Conservation (phyloP, 2,113 vertebrate species). For the Monopterus albus region DNA sequence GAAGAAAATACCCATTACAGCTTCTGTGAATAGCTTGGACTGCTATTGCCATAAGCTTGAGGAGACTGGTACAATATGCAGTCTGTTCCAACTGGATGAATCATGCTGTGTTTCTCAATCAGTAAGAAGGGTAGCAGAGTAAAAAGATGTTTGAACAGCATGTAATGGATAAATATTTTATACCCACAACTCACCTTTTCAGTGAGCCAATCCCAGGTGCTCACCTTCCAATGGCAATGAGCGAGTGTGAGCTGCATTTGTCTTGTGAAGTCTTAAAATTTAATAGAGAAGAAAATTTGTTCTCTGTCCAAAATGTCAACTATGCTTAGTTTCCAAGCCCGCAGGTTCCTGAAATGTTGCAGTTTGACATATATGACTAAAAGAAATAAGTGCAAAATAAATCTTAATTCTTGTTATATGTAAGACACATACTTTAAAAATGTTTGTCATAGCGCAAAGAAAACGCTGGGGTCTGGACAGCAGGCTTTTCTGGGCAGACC, state of each 20-base stretch:
- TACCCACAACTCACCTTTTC: slow-evolving; percentile 37
- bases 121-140: slow-evolving; percentile 24
- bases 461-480: background rate
- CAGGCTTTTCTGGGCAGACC: slow-evolving; percentile 6
- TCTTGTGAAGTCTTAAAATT: background rate
- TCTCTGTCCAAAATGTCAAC: background rate
- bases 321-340: no score
- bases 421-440: background rate
- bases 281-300: background rate
- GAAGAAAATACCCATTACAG: slow-evolving; percentile 35
- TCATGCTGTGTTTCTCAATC: slow-evolving; percentile 27
- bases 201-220: slow-evolving; percentile 17
- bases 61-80: slow-evolving; percentile 1
- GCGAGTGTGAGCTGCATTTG: slow-evolving; percentile 1
- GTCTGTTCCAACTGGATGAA: slow-evolving; percentile 13
- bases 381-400: no score
- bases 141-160: slow-evolving; percentile 26
- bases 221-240: slow-evolving; percentile 22
- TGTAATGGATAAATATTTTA: slow-evolving; percentile 51
- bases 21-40: slow-evolving; percentile 10
- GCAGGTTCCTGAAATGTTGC: no score
- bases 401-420: background rate
- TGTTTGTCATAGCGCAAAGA: background rate
- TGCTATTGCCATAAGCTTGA: slow-evolving; percentile 17
- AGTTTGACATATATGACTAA: no score